Conservation (phyloP, 2,888 invertebrate species). For the Omphaloscelis lunosa region DNA sequence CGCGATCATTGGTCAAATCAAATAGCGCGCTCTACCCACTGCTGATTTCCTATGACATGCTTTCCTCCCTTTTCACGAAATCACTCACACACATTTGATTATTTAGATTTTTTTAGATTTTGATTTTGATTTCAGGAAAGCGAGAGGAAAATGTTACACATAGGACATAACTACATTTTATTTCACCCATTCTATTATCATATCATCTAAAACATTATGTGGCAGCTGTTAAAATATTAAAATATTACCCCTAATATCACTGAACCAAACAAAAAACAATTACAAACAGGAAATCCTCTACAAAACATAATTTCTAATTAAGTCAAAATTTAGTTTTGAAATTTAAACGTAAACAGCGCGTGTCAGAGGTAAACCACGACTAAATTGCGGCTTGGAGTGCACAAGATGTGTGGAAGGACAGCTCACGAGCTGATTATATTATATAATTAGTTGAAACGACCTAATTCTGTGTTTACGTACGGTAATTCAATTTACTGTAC, state of each 20-base stretch:
- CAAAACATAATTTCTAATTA: constrained; percentile 61
- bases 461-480: constrained; percentile 49
- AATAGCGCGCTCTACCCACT: too few species aligned
- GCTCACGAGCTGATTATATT: constrained; percentile 44
- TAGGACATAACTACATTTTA: too few species aligned
- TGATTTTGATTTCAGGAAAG: too few species aligned
- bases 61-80: too few species aligned
- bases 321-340: constrained; percentile 53
- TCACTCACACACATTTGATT: too few species aligned
- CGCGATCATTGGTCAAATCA: too few species aligned
- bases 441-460: constrained; percentile 53
- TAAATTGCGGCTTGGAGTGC: constrained; percentile 83
- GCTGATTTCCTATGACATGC: too few species aligned
- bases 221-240: neutral
- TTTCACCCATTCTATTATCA: too few species aligned
- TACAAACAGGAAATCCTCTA: constrained; percentile 10
- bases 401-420: constrained; percentile 76
- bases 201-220: neutral
- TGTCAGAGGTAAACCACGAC: constrained; percentile 80
- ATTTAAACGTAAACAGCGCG: constrained; percentile 66
- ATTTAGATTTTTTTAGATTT: too few species aligned
- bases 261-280: constrained; percentile 31
- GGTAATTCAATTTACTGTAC: constrained; percentile 45
- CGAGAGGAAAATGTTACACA: too few species aligned
- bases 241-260: neutral